Base-by-base conservation (phyloP, 2,888 invertebrate species). In the Aethes cnicana region DNA sequence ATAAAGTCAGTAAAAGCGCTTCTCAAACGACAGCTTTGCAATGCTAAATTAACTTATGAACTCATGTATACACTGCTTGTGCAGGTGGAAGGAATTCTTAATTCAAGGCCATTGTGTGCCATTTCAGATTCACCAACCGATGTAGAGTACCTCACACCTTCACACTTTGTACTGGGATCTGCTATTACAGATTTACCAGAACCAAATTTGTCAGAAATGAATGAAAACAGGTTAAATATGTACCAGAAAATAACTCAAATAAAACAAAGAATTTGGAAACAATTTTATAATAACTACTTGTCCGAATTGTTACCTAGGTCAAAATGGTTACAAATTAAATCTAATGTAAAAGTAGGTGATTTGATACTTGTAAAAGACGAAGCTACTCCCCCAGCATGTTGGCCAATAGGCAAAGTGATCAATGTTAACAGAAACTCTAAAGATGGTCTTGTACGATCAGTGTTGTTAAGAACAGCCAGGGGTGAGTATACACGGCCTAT, bases 181-280 rank as follows among this genome's bases (percentile, higher is more conserved):
- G 7, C 35, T 17, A 6, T 30, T 2, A n/a, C n/a, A 2, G 43
- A 20, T 11, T 3, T 42, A 6, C 41, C 42, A 6, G 33, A 49
- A n/a, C 42, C 33, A 25, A 41, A 25, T 25, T 12, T 42, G 37
- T 41, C 33, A 23, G 17, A 32, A 23, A 7, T 33, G 9, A 36
- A 36, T 2, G 33, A 39, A 12, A 28, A 16, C 9, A 41, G 25
- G 25, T 17, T 49, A 2, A 33, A 33, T 41, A 17, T 33, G n/a
- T 52, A 52, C 9, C 16, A 52, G 30, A 52, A 7, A 37, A 28
- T 44, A 9, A 23, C 20, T 9, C 44, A 21, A 7, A 20, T 52
- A 3, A 50, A 52, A 39, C 52, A 52, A 23, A 28, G 12, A 18
- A 39, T 52, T 32, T 52, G 52, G 52, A 37, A 44, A 25, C 30